These are phyloP conservation scores for Styela plicata DNA, from an alignment of 23 tunicate genomes.

Conservation along the genomic window DNA sequence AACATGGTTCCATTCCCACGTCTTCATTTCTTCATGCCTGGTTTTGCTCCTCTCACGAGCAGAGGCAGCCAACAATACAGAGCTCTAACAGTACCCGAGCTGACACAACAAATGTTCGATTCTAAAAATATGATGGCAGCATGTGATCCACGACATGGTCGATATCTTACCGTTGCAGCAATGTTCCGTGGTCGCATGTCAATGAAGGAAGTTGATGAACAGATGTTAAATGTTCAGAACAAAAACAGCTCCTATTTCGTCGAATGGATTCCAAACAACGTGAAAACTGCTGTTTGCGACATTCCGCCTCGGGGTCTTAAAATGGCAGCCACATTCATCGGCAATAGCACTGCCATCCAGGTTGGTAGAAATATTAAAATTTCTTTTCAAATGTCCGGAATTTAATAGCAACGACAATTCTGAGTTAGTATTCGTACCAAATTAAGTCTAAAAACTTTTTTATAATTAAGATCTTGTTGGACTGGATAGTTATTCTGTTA, in stretches of 20 bases:
- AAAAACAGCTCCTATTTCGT: constrained; percentile 90
- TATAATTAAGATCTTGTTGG: too few relatives aligned
- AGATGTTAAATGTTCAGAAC: constrained; percentile 85
- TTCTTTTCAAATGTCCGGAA: too few relatives aligned
- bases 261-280: constrained; percentile 94
- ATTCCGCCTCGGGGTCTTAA: constrained; percentile 88
- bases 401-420: too few relatives aligned
- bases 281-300: constrained; percentile 90
- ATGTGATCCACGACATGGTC: constrained; percentile 93
- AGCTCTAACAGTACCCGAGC: constrained; percentile 97
- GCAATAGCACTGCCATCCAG: constrained; percentile 89
- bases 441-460: too few relatives aligned
- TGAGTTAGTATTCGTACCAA: too few relatives aligned
- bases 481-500: too few relatives aligned
- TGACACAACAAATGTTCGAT: constrained; percentile 95
- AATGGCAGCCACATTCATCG: constrained; percentile 84
- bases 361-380: constrained; percentile 19
- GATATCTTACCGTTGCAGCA: constrained; percentile 86
- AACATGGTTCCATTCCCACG: constrained; percentile 96
- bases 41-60: constrained; percentile 87
- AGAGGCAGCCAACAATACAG: constrained; percentile 93
- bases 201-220: constrained; percentile 93
- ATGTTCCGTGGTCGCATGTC: constrained; percentile 98
- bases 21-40: constrained; percentile 95
- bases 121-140: constrained; percentile 97